Evolutionary conservation across 2,888 invertebrate genomes (phyloP).

Genomic region (Polyommatus icarus): DNA sequence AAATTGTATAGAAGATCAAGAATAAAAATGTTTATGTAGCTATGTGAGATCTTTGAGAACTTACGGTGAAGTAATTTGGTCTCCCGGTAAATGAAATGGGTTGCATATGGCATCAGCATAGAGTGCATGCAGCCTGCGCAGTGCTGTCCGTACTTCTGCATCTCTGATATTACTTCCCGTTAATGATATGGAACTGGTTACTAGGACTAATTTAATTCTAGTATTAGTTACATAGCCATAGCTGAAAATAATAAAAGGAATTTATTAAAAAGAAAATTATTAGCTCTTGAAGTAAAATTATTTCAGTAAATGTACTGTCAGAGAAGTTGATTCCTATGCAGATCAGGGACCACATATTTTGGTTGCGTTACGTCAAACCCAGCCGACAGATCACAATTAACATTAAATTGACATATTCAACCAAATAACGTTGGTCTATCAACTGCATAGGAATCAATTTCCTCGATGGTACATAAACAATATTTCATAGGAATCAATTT

Average conservation of each 20-base stretch:
- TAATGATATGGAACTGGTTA: slow-evolving; percentile 95
- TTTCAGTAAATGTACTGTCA: background rate
- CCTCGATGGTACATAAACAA: too few relatives aligned
- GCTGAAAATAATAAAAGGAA: slow-evolving; percentile 62
- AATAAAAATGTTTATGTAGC: background rate
- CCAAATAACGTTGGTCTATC: too few relatives aligned
- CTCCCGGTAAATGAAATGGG: slow-evolving; percentile 97
- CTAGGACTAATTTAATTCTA: slow-evolving; percentile 95
- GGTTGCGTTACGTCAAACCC: too few relatives aligned
- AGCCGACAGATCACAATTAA: too few relatives aligned
- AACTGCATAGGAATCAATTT: too few relatives aligned
- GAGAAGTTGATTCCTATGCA: too few relatives aligned
- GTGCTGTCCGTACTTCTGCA: slow-evolving; percentile 95
- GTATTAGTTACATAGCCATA: slow-evolving; percentile 99
- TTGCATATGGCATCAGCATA: slow-evolving; percentile 98
- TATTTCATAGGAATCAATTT: too few relatives aligned
- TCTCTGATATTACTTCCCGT: slow-evolving; percentile 93
- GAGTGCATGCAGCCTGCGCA: slow-evolving; percentile 91
- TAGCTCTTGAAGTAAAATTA: background rate
- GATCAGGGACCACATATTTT: too few relatives aligned
- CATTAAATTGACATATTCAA: too few relatives aligned
- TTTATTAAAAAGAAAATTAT: too few relatives aligned
- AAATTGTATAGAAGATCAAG: background rate
- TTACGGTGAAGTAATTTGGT: slow-evolving; percentile 92
- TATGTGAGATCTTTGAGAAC: slow-evolving; percentile 44